Evolutionary conservation across 2,113 vertebrate species (phyloP), one percentile per base, ranked within the genome.

Genomic region (Echinops telfairi): DNA sequence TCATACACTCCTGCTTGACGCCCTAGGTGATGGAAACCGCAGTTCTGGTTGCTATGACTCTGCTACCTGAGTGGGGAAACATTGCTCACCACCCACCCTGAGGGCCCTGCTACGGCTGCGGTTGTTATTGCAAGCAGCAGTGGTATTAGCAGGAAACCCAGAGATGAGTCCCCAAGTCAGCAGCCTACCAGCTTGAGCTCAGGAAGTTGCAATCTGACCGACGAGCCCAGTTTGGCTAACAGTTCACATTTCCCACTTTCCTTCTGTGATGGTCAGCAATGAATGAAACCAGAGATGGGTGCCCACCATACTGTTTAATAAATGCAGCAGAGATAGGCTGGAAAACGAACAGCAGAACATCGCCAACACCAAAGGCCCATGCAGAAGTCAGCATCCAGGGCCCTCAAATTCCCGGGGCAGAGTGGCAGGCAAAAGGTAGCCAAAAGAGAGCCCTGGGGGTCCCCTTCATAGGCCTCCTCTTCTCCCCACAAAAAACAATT

Each of bases 151-250:
- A 83, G 93, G 94, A 96, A 95, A 89, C 77, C 71, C 38, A 60
- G 36, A 29, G 66, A 60, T 73, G 53, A 6, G n/a, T 70, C 76
- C 43, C 82, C 0, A 1, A 78, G 36, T 4, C 40, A 75, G 91
- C 53, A 36, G 7, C 11, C 66, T 81, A 64, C 5, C 8, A 40
- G 83, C 80, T 66, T 33, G 70, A 81, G 76, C 62, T 36, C 94
- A 86, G 83, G 94, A 95, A 95, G 60, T 88, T 88, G 70, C 0
- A 25, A 85, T 76, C 70, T 93, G 95, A 86, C 58, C 79, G 91
- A 1, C 22, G 60, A 62, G 60, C 60, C 78, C 94, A 77, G 70
- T 15, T 16, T 95, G 86, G 43, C 79, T 89, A 80, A 83, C 12
- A 84, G 64, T 78, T 90, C 57, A 38, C 15, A 57, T 68, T 9